phyloP scores from a whole-genome alignment of 2,797 vertebrate genomes.

The Notolepis coatsorum region DNA sequence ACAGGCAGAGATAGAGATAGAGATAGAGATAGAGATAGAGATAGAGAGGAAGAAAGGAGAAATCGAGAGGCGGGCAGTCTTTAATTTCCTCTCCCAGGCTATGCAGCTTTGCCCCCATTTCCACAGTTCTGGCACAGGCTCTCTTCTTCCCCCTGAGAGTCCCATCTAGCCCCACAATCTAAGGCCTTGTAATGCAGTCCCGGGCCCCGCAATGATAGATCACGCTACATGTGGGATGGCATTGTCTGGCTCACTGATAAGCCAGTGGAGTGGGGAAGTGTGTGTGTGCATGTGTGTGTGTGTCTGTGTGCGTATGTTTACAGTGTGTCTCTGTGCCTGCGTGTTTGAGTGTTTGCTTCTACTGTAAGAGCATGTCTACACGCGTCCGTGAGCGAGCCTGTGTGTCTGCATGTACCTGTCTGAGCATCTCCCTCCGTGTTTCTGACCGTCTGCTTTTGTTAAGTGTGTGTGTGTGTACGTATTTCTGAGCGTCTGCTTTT shows the following conservation, averaged over 20 bases:
- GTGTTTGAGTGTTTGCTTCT: background rate
- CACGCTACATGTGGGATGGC: conserved; percentile 68
- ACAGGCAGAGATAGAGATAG: background rate
- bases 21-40: background rate
- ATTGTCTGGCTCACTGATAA: conserved; percentile 80
- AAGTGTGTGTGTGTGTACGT: too few species aligned
- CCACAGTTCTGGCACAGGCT: conserved; percentile 64
- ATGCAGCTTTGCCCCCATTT: conserved; percentile 68
- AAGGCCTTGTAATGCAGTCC: conserved; percentile 78
- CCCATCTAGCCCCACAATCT: conserved; percentile 77
- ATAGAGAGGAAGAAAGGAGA: conserved; percentile 10
- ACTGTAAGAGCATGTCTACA: too few species aligned
- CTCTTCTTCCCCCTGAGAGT: conserved; percentile 66
- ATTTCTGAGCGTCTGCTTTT: too few species aligned
- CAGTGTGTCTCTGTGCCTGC: background rate
- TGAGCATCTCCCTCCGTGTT: too few species aligned
- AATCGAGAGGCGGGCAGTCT: conserved; percentile 59
- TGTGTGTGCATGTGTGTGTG: conserved; percentile 19
- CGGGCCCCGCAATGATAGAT: conserved; percentile 77
- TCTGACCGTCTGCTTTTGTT: too few species aligned
- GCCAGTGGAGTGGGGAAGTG: conserved; percentile 47
- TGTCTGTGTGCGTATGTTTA: background rate
- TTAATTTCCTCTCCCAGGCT: conserved; percentile 77
- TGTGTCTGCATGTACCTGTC: too few species aligned
- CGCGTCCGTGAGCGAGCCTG: too few species aligned